Evolutionary conservation across 2,888 invertebrate species (phyloP), one percentile per base, ranked within the genome.

Genomic region (Heliconius aoede): DNA sequence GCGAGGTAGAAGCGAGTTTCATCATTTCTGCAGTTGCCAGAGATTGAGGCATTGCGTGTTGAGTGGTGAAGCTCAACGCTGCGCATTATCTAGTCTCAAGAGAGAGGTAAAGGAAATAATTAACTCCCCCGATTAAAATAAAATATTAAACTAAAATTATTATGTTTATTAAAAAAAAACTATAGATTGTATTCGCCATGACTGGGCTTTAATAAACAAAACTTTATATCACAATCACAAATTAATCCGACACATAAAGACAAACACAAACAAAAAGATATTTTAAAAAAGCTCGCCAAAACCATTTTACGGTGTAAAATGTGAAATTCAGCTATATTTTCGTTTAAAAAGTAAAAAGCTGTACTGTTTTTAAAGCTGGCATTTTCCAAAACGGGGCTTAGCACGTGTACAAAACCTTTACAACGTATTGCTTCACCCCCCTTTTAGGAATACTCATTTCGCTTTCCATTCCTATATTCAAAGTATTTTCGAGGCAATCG

Each of bases 371-470:
- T 69, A 55, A 65, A 69, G 32, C 55, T 30, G 55, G 69, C 69
- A 55, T 55, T 69, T 30, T n/a, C 55, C 69, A 55, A 51, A 68
- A 55, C 55, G 69, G 55, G 69, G 69, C 30, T 69, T 69, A 69
- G 69, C 69, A 55, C 65, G 65, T 55, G 51, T 51, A 69, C 69
- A 69, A 55, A 69, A 69, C 30, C 69, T 55, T 69, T 69, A 69
- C 69, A 51, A 69, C 55, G 30, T 69, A 69, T 69, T 69, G 69
- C 55, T 55, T 51, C 69, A 69, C 30, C 51, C 51, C 51, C 51
- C 69, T 69, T 68, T 69, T 69, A 55, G 69, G 72, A 36, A 71
- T 60, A 72, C 72, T 60, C 40, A 72, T 58, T 60, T 60, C 58
- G 72, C 21, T 72, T 72, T 72, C 30, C 36, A 60, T 55, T n/a